phyloP scores from a whole-genome alignment of 2,797 vertebrate genomes.

The Sebastes cheni region DNA sequence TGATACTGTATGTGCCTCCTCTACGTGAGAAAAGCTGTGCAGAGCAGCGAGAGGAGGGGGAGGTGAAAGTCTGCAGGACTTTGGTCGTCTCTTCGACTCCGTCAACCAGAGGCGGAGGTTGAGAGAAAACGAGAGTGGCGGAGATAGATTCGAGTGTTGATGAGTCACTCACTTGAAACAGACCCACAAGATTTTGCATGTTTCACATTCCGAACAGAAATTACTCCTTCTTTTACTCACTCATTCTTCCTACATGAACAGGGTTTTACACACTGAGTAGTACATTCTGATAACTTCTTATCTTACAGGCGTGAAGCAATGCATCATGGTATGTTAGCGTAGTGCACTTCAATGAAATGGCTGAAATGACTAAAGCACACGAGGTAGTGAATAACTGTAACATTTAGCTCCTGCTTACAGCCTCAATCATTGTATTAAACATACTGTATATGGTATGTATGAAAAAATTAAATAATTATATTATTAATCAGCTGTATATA shows the following conservation, averaged over 20 bases:
- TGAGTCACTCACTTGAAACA: constrained; percentile 42
- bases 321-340: background rate
- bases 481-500: too few species aligned
- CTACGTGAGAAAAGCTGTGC: background rate
- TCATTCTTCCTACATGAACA: background rate
- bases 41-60: constrained; percentile 14
- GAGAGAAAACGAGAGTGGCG: constrained; percentile 58
- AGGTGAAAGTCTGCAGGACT: constrained; percentile 53
- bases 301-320: background rate
- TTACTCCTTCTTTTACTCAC: background rate
- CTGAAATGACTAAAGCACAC: too few species aligned
- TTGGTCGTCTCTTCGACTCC: constrained; percentile 54
- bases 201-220: background rate
- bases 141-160: constrained; percentile 29
- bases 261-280: background rate
- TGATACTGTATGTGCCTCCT: too few species aligned
- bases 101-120: constrained; percentile 66
- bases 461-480: too few species aligned
- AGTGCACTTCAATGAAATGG: too few species aligned
- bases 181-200: background rate
- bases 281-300: background rate
- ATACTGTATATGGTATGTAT: too few species aligned
- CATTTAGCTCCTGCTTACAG: too few species aligned
- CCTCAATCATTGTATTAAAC: too few species aligned
- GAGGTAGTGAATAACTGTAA: too few species aligned